phyloP scores from a whole-genome alignment of 2,797 vertebrate genomes.

The Hemitrygon akajei region DNA sequence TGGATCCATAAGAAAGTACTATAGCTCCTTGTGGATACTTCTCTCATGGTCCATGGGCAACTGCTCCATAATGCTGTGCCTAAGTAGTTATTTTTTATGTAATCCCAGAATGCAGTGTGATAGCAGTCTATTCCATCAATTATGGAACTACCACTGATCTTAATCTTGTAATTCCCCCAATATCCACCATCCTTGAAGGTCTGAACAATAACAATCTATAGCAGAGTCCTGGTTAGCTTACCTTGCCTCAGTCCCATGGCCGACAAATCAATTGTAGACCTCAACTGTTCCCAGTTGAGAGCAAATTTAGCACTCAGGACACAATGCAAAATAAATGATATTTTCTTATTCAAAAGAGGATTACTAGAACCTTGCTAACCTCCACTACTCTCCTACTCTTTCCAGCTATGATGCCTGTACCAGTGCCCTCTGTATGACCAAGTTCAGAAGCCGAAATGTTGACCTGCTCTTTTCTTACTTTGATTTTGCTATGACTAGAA shows the following conservation, averaged over 20 bases:
- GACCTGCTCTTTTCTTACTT: constrained; percentile 65
- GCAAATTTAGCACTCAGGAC: neutral
- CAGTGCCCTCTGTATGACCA: neutral
- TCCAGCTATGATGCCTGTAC: neutral
- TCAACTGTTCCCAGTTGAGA: neutral
- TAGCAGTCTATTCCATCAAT: neutral
- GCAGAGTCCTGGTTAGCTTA: neutral
- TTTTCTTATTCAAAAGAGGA: neutral
- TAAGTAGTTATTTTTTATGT: neutral
- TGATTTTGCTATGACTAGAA: constrained; percentile 82
- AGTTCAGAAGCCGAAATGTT: neutral
- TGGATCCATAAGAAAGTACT: too few species aligned
- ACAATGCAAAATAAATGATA: neutral
- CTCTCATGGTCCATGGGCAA: neutral
- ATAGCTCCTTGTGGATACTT: too few species aligned
- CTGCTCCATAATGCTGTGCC: neutral
- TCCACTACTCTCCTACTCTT: neutral
- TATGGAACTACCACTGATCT: neutral
- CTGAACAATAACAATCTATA: neutral
- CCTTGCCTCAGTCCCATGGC: neutral
- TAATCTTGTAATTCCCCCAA: neutral
- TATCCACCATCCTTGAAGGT: neutral
- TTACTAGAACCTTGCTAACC: neutral
- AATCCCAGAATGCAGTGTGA: neutral
- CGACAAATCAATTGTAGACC: neutral